Conservation (phyloP, 2,888 invertebrate species). For the Alviniconcha strummeri region DNA sequence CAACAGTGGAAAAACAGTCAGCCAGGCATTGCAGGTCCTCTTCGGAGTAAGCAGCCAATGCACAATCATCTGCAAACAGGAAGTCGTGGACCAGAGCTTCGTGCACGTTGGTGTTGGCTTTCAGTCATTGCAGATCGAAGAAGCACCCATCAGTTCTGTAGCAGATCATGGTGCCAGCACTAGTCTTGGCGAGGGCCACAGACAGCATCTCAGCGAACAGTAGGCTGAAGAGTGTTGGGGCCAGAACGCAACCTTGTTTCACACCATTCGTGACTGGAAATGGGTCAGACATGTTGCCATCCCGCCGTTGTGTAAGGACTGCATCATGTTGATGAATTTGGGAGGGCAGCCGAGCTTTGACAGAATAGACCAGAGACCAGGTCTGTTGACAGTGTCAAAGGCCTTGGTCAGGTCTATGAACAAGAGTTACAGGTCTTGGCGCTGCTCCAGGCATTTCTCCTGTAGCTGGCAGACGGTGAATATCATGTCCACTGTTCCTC, state of each 20-base stretch:
- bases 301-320: neutral
- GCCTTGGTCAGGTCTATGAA: constrained; percentile 14
- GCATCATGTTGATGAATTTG: neutral
- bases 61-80: no score
- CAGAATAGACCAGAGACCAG: neutral
- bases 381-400: constrained; percentile 12
- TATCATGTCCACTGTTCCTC: constrained; percentile 11
- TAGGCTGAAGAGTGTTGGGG: neutral
- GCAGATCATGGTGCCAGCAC: neutral
- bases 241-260: constrained; percentile 3
- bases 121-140: no score
- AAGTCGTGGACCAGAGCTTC: no score
- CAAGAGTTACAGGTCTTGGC: neutral
- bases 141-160: no score
- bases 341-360: neutral
- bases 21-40: no score
- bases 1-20: no score
- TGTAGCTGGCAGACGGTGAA: neutral
- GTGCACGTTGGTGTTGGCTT: no score
- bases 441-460: constrained; percentile 1
- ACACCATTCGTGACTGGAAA: constrained; percentile 16
- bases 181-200: neutral
- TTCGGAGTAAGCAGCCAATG: no score
- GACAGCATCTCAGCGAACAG: constrained; percentile 23
- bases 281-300: constrained; percentile 2